Evolutionary conservation across 2,113 vertebrate species (phyloP), one percentile per base, ranked within the genome.

Genomic region (Eclectus roratus): DNA sequence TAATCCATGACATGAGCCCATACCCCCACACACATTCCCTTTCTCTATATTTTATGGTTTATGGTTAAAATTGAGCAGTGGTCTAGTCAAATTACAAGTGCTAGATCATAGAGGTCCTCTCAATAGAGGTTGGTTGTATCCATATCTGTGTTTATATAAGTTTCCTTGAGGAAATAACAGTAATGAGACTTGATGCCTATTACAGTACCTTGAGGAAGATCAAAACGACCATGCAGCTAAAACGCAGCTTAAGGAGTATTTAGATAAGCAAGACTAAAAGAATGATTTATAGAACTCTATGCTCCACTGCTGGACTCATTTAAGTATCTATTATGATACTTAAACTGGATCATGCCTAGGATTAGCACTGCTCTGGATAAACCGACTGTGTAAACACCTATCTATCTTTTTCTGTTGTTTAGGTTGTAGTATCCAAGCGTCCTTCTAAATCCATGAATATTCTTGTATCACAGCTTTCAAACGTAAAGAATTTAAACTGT

Each of bases 1-100:
- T 24, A 53, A 47, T 13, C 11, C 7, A 13, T 47, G 9, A 49
- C 10, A 53, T 14, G 11, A 61, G 44, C 17, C 56, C 19, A 31
- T 37, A 9, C 1, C 6, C 15, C 7, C 5, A 2, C 9, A 1
- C 7, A 7, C 33, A n/a, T 33, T 4, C 6, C 1, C 0, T 6
- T 33, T 11, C 11, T 44, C n/a, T 81, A 4, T 58, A n/a, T 46
- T 61, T 81, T 78, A 31, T n/a, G 1, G 2, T n/a, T 93, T 93
- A 0, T 39, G 17, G 13, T 50, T 91, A 65, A 69, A 88, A 64
- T 35, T 50, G 23, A 58, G 3, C 29, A 3, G 17, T 52, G 3
- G 27, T 73, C 35, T 39, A 25, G 14, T 24, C 70, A 52, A 88
- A 92, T 74, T 70, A 13, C 24, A 68, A 47, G 11, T 39, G 16